Evolutionary conservation across 1,140 invertebrate species (phyloP), one percentile per base, ranked within the genome.

Genomic region (Aphidius ervi): DNA sequence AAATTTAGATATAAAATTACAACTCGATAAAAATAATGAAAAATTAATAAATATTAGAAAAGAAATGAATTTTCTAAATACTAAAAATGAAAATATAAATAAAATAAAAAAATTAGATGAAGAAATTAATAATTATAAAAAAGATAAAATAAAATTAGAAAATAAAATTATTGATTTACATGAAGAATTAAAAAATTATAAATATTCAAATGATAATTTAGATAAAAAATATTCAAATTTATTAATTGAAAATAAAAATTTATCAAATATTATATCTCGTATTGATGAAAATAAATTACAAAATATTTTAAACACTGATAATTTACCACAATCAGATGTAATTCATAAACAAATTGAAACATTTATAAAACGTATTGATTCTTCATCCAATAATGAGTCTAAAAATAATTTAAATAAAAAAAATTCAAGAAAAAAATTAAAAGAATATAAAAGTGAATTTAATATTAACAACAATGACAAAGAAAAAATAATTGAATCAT

Each of bases 111-210:
- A 41, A 7, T 37, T 61, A 31, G 10, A 61, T 41, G 46, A 55
- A 46, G 45, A 61, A 47, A 55, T 56, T 5, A 16, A 6, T 2
- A 43, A 61, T 23, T 23, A 4, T 8, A 39, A 9, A 39, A 61
- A 49, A 41, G 52, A 61, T 6, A 61, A 56, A 54, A 5, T 20
- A 48, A 56, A 47, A 43, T 46, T 55, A 1, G 59, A 61, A n/a
- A 39, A 55, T 9, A 48, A 10, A 6, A 55, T 61, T 3, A 48
- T 3, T 2, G 10, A 55, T 40, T 54, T 61, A 23, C 45, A 31
- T 7, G 39, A 56, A 16, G 53, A 61, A 54, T 56, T 47, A 40
- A 39, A 48, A 5, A 41, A 9, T 16, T 61, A 40, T 16, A n/a
- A 16, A 1, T 48, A 40, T 10, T 37, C 37, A 46, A 61, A 61